These are phyloP conservation scores for Ictalurus furcatus DNA, from an alignment of 2,113 vertebrate species.

Conservation along the genomic window DNA sequence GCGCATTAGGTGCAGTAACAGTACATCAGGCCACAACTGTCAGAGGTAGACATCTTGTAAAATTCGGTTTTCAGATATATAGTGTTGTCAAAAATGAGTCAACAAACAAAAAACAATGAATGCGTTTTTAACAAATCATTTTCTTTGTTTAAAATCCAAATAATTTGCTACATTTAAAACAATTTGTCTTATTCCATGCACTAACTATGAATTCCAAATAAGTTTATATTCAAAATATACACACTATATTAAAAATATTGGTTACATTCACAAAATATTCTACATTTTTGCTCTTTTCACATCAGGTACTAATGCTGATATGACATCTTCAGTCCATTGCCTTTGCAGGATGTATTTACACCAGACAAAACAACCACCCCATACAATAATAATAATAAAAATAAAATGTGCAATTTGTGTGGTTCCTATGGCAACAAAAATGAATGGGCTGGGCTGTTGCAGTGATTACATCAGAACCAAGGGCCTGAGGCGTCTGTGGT, in stretches of 20 bases:
- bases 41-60: neutral
- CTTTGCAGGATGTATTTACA: neutral
- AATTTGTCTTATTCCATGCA: no score
- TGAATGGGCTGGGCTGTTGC: conserved; percentile 37
- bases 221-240: no score
- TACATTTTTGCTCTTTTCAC: neutral
- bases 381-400: conserved; percentile 22
- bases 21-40: neutral
- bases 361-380: conserved; percentile 24
- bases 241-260: no score
- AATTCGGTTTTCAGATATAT: neutral
- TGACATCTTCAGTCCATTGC: neutral
- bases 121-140: neutral
- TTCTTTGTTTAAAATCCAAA: neutral
- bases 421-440: conserved; percentile 15
- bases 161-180: neutral
- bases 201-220: neutral
- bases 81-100: neutral
- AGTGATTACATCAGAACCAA: conserved; percentile 44
- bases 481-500: conserved; percentile 44
- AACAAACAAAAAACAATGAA: neutral
- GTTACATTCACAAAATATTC: no score
- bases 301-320: neutral
- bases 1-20: neutral
- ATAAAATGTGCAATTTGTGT: conserved; percentile 26